A percentile compares a stretch with the other conserved stretches of the same genome.
These are phyloP conservation scores for Nezara viridula DNA, from an alignment of 2,888 invertebrate species.

Conservation along the genomic window DNA sequence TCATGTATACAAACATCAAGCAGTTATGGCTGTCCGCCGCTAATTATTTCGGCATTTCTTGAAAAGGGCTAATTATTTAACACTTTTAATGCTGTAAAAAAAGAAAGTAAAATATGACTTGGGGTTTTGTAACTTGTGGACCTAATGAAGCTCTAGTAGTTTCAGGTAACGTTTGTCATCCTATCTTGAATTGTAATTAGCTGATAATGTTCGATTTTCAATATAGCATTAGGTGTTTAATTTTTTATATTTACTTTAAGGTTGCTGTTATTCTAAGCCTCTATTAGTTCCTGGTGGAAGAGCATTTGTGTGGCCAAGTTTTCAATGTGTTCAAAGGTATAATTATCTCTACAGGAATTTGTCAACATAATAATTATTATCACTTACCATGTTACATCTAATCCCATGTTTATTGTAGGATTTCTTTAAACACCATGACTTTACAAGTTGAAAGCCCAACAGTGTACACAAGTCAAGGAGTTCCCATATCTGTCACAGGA, in stretches of 20 bases:
- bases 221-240: background rate
- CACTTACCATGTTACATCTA: conserved; percentile 11
- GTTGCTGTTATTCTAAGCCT: conserved; percentile 95
- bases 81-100: conserved; percentile 12
- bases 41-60: conserved; percentile 42
- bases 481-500: conserved; percentile 96
- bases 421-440: conserved; percentile 97
- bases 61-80: background rate
- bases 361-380: conserved; percentile 10
- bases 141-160: conserved; percentile 95
- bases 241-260: conserved; percentile 72
- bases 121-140: conserved; percentile 95
- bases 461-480: conserved; percentile 96
- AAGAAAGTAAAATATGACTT: conserved; percentile 73
- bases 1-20: conserved; percentile 56
- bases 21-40: conserved; percentile 53
- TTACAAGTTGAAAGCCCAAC: conserved; percentile 95
- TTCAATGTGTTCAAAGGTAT: conserved; percentile 87
- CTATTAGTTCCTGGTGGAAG: conserved; percentile 94
- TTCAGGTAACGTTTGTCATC: conserved; percentile 79
- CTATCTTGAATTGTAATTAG: background rate
- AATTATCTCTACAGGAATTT: conserved; percentile 60
- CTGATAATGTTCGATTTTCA: background rate
- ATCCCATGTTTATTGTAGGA: conserved; percentile 73
- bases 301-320: conserved; percentile 96